A percentile compares a stretch with the other conserved stretches of the same genome.
Evolutionary conservation across 2,113 vertebrate genomes (phyloP).

Genomic region (Carassius carassius): DNA sequence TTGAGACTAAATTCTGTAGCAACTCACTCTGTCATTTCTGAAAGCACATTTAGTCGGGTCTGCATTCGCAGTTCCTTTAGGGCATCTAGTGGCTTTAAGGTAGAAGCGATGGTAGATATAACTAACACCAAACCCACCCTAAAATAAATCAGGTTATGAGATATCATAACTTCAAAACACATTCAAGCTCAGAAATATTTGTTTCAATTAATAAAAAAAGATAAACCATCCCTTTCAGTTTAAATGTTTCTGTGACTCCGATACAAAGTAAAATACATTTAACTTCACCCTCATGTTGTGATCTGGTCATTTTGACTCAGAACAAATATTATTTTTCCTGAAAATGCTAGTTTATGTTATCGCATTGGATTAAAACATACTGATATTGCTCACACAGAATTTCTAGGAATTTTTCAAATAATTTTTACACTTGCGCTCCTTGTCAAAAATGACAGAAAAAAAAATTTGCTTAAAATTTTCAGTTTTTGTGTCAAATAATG

Average conservation of each 20-base stretch:
- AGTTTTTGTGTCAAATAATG: too few relatives aligned
- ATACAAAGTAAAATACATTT: not conserved
- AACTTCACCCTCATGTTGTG: not conserved
- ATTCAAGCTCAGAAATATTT: not conserved
- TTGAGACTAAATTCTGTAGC: not conserved
- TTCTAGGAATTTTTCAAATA: too few relatives aligned
- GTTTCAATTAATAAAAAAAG: not conserved
- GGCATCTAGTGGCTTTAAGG: constrained; percentile 71
- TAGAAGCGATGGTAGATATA: constrained; percentile 70
- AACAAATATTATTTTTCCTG: too few relatives aligned
- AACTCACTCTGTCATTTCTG: constrained; percentile 72
- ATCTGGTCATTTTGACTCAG: too few relatives aligned
- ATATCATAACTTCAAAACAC: not conserved
- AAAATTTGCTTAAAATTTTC: too few relatives aligned
- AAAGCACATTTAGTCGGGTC: constrained; percentile 60
- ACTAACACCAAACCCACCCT: constrained; percentile 65
- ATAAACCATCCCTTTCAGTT: not conserved
- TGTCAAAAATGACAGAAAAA: too few relatives aligned
- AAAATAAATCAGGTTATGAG: constrained; percentile 1
- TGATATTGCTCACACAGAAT: too few relatives aligned
- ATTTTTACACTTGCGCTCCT: too few relatives aligned
- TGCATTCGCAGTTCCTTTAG: constrained; percentile 55
- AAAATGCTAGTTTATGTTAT: too few relatives aligned
- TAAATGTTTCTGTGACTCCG: not conserved
- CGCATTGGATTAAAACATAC: too few relatives aligned